Percentiles rank a stretch among this genome's conserved stretches.
phyloP scores from a whole-genome alignment of 92 coral and sea anemone species.

The Bergia sp. region DNA sequence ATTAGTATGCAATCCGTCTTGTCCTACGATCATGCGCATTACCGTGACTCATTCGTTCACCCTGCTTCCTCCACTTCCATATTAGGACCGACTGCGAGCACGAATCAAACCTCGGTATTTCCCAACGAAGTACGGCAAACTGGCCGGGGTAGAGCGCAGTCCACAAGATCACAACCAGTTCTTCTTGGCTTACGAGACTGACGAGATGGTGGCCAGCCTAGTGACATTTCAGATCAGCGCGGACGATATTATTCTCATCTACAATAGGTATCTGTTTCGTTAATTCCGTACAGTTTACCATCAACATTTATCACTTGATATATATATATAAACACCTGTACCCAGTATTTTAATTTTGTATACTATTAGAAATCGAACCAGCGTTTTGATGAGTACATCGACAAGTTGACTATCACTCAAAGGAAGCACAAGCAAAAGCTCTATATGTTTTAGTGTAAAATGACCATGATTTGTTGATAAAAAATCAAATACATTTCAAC shows the following conservation, averaged over 20 bases:
- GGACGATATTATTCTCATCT: constrained; percentile 91
- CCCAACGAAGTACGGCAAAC: constrained; percentile 79
- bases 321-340: too few relatives aligned
- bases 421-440: too few relatives aligned
- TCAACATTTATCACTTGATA: background rate
- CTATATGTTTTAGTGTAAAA: too few relatives aligned
- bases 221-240: constrained; percentile 97
- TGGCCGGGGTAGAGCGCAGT: constrained; percentile 72
- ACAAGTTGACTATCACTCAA: too few relatives aligned
- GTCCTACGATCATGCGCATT: too few relatives aligned
- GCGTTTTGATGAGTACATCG: too few relatives aligned
- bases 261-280: constrained; percentile 69
- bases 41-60: too few relatives aligned
- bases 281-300: background rate
- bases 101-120: constrained; percentile 82
- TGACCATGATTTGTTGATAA: too few relatives aligned
- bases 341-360: too few relatives aligned
- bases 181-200: constrained; percentile 84
- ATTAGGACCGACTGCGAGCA: constrained; percentile 66
- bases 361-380: too few relatives aligned
- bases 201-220: constrained; percentile 88
- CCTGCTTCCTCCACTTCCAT: background rate
- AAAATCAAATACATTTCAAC: too few relatives aligned
- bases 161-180: constrained; percentile 53
- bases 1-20: too few relatives aligned